These are phyloP conservation scores for Hyles lineata DNA, from an alignment of 2,888 invertebrate genomes.

Conservation along the genomic window DNA sequence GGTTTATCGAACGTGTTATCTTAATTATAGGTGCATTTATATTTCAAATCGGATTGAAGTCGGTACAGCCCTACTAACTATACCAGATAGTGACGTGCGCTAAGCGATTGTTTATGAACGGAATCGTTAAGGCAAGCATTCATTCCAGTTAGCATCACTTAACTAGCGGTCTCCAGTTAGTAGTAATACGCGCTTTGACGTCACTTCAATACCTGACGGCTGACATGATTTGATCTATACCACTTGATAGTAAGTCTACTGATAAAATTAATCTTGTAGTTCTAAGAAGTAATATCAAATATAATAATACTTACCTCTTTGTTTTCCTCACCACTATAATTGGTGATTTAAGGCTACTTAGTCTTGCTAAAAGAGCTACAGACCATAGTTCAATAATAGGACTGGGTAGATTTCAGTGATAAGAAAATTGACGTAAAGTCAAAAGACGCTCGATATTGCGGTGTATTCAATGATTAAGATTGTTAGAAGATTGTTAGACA, in stretches of 20 bases:
- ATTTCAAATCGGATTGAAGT: not conserved
- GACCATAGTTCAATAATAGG: too few species aligned
- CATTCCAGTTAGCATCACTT: slow-evolving; percentile 18
- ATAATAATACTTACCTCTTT: too few species aligned
- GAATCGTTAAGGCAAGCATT: slow-evolving; percentile 3
- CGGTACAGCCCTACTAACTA: not conserved
- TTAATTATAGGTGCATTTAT: not conserved
- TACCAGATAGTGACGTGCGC: not conserved
- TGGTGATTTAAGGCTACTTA: too few species aligned
- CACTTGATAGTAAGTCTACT: not conserved
- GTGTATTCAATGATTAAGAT: too few species aligned
- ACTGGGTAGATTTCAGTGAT: too few species aligned
- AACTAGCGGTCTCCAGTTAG: not conserved
- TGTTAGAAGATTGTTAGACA: too few species aligned
- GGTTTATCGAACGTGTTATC: not conserved
- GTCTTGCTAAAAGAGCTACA: too few species aligned
- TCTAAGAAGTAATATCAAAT: too few species aligned
- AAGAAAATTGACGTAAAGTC: too few species aligned
- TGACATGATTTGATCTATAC: not conserved
- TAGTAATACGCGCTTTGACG: not conserved
- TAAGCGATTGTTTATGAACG: slow-evolving; percentile 24
- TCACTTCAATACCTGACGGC: not conserved
- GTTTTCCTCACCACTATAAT: too few species aligned
- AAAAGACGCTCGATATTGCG: too few species aligned
- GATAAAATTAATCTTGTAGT: too few species aligned